phyloP scores from a whole-genome alignment of 2,113 vertebrate genomes.

The Hyla sarda region DNA sequence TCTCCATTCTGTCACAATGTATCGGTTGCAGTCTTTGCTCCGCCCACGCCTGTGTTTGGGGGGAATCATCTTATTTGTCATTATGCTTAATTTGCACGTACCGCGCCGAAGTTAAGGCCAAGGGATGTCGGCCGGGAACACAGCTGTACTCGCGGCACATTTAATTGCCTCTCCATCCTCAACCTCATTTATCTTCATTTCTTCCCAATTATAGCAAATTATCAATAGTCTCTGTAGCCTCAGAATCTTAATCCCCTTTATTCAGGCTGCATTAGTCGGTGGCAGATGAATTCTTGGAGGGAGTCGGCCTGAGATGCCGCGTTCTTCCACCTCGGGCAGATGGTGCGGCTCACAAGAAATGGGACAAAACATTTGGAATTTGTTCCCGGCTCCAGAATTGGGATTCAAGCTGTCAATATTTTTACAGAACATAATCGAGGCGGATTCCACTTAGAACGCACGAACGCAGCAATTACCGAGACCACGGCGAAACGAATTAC shows the following conservation, averaged over 20 bases:
- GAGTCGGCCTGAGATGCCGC: conserved; percentile 87
- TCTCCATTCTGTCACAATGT: background rate
- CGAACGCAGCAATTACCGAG: conserved; percentile 64
- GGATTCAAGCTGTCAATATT: conserved; percentile 85
- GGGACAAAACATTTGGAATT: conserved; percentile 86
- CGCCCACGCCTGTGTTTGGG: conserved; percentile 67
- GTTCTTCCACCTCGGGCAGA: conserved; percentile 91
- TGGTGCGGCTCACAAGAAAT: conserved; percentile 86
- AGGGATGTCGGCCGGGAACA: conserved; percentile 80
- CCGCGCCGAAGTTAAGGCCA: conserved; percentile 80
- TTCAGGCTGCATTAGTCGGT: conserved; percentile 84
- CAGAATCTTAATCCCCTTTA: conserved; percentile 89
- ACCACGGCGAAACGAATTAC: background rate
- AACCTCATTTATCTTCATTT: conserved; percentile 95
- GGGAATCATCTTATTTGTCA: conserved; percentile 77
- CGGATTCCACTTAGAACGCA: conserved; percentile 63
- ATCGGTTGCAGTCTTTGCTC: background rate
- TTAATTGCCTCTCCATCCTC: conserved; percentile 89
- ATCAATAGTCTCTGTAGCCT: conserved; percentile 93
- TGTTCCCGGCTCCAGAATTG: conserved; percentile 78
- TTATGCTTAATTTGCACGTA: conserved; percentile 83
- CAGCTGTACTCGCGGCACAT: conserved; percentile 85
- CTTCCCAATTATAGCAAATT: conserved; percentile 94
- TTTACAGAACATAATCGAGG: conserved; percentile 77
- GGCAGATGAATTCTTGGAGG: conserved; percentile 92